phyloP scores from a whole-genome alignment of 2,797 vertebrate genomes.

The Scyliorhinus canicula region DNA sequence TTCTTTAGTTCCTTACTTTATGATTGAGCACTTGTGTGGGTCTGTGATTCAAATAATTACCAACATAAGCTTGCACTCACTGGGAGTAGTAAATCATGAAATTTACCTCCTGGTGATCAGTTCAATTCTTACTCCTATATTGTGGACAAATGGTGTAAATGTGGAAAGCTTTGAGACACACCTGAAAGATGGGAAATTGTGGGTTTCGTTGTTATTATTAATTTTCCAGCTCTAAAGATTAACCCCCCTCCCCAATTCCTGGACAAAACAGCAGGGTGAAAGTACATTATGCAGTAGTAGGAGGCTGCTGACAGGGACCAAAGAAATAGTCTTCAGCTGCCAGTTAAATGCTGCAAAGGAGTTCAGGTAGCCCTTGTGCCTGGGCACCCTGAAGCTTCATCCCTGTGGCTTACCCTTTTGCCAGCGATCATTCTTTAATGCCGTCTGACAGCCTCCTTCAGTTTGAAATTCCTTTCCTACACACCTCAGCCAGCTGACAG shows the following conservation, averaged over 20 bases:
- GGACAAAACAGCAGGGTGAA: too few species aligned
- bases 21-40: too few species aligned
- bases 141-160: not conserved
- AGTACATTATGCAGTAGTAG: not conserved
- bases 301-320: not conserved
- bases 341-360: not conserved
- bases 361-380: not conserved
- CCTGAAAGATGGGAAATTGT: not conserved
- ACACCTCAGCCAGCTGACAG: not conserved
- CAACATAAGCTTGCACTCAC: not conserved
- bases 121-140: not conserved
- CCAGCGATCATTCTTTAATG: not conserved
- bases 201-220: not conserved
- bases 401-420: not conserved
- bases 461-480: not conserved
- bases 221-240: not conserved
- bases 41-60: not conserved
- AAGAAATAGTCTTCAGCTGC: not conserved
- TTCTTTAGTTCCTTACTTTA: not conserved
- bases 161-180: not conserved
- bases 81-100: not conserved
- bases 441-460: not conserved
- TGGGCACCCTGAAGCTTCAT: not conserved
- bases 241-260: too few species aligned
- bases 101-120: not conserved